phyloP scores from a whole-genome alignment of 2,797 vertebrate species.

The Lepilemur ruficaudatus region DNA sequence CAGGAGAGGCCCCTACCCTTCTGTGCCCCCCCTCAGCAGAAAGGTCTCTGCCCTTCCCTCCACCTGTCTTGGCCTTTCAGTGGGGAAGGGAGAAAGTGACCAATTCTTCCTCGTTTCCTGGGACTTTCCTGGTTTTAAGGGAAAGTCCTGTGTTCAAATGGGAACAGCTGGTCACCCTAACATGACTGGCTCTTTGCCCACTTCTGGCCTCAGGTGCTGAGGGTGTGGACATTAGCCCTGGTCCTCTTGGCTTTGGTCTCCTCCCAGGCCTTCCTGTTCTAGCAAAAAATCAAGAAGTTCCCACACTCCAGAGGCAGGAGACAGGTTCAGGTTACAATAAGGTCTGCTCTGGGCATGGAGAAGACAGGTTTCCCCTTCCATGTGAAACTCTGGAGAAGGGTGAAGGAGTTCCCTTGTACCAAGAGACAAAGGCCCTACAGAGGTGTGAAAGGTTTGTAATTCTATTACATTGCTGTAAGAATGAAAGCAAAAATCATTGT shows the following conservation, averaged over 20 bases:
- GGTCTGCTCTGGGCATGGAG: not conserved
- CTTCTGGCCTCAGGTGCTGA: not conserved
- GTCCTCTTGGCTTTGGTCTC: not conserved
- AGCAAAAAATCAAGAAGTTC: not conserved
- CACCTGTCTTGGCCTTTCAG: not conserved
- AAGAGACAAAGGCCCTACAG: not conserved
- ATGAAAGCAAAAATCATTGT: not conserved
- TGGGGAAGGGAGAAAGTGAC: not conserved
- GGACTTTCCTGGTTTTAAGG: not conserved
- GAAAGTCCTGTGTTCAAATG: not conserved
- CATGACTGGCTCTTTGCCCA: not conserved
- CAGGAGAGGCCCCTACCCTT: not conserved
- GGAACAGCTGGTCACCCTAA: not conserved
- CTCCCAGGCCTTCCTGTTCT: not conserved
- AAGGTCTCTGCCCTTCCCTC: not conserved
- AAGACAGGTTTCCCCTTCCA: not conserved
- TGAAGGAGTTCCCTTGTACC: too few relatives aligned
- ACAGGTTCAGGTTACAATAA: not conserved
- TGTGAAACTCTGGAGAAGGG: rapidly evolving
- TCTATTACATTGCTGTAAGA: rapidly evolving
- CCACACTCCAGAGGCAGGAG: not conserved
- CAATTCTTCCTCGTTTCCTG: not conserved
- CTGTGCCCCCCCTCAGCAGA: not conserved
- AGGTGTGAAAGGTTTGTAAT: not conserved
- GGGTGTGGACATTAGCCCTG: not conserved